Percentiles rank a stretch among this genome's conserved stretches.
phyloP scores from a whole-genome alignment of 2,888 invertebrate species.

The Odontomyia ornata region DNA sequence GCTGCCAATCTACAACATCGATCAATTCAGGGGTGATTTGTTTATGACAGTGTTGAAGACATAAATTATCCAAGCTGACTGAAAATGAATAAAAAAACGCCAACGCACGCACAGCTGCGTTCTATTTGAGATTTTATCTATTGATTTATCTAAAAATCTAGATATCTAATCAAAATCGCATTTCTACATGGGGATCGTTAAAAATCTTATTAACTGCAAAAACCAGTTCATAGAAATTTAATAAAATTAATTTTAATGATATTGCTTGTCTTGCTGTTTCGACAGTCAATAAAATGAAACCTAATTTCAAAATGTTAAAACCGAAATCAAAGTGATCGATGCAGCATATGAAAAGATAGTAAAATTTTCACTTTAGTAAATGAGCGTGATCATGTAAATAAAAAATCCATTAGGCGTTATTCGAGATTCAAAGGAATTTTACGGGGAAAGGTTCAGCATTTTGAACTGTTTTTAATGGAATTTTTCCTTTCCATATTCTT shows the following conservation, averaged over 20 bases:
- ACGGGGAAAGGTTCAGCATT: too few relatives aligned
- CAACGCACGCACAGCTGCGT: background rate
- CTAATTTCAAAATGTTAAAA: constrained; percentile 8
- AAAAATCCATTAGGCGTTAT: too few relatives aligned
- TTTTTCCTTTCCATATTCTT: too few relatives aligned
- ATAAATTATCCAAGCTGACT: constrained; percentile 32
- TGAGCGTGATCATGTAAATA: background rate
- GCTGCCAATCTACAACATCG: constrained; percentile 4
- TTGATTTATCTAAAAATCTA: background rate
- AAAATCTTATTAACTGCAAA: background rate
- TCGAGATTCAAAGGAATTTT: too few relatives aligned
- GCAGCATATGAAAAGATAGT: background rate
- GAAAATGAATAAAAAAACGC: constrained; percentile 25
- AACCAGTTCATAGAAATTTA: background rate
- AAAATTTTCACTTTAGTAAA: background rate
- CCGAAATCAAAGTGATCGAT: background rate
- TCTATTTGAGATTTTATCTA: background rate
- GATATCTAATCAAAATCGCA: background rate
- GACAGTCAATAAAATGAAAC: constrained; percentile 14
- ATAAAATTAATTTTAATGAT: constrained; percentile 21
- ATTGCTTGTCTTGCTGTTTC: constrained; percentile 4
- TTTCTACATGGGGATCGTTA: background rate
- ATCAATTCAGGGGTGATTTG: constrained; percentile 37
- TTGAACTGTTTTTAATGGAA: too few relatives aligned
- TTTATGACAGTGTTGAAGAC: constrained; percentile 23